These are phyloP conservation scores for Chromoteleia sp. DNA, from an alignment of 2,888 invertebrate species.

Conservation along the genomic window DNA sequence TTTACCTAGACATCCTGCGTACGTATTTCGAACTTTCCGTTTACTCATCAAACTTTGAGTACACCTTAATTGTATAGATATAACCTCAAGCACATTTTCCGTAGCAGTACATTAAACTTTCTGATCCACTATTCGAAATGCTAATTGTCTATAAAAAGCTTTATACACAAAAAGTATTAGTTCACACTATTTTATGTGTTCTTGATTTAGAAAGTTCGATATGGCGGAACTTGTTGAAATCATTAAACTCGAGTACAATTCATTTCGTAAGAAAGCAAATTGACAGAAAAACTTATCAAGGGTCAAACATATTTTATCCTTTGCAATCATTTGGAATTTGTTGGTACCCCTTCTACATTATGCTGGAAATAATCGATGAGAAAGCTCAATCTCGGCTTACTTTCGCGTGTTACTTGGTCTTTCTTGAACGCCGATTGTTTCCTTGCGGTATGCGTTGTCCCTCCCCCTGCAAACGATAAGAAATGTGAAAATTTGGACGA, in stretches of 20 bases:
- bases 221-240: slow-evolving; percentile 2
- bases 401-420: slow-evolving; percentile 11
- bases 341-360: not conserved
- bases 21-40: no score
- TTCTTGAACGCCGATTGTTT: slow-evolving; percentile 25
- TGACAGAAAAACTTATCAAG: slow-evolving; percentile 12
- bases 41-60: no score
- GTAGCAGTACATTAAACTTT: no score
- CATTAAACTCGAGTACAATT: slow-evolving; percentile 5
- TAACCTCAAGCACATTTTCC: no score
- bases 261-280: slow-evolving; percentile 5
- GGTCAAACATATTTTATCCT: slow-evolving; percentile 27
- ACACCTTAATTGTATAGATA: no score
- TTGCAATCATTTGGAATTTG: slow-evolving; percentile 14
- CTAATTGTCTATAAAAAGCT: no score
- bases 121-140: no score
- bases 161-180: no score
- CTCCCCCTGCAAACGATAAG: slow-evolving; percentile 32
- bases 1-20: no score
- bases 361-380: slow-evolving; percentile 12
- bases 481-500: slow-evolving; percentile 38
- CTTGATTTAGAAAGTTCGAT: not conserved
- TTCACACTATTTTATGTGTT: no score
- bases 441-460: slow-evolving; percentile 20
- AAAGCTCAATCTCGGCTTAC: slow-evolving; percentile 26